Conservation (phyloP, 2,888 invertebrate species). For the Latrodectus hesperus region DNA sequence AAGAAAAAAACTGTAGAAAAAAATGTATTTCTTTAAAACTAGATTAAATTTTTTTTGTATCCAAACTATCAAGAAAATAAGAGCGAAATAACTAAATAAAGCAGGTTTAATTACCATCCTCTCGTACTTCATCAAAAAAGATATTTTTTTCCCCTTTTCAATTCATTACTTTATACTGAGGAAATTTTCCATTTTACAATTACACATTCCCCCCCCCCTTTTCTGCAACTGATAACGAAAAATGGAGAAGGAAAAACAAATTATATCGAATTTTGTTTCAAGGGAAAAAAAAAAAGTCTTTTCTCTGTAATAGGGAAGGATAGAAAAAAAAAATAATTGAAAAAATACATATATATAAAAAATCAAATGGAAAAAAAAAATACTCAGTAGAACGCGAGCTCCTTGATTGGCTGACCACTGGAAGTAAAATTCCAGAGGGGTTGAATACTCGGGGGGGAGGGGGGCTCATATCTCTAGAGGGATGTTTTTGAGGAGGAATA, state of each 20-base stretch:
- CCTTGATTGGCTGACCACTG: conserved; percentile 29
- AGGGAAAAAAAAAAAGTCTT: too few relatives aligned
- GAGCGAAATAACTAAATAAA: conserved; percentile 4
- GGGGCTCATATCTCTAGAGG: not conserved
- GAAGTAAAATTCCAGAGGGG: not conserved
- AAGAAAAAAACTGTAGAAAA: too few relatives aligned
- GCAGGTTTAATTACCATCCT: conserved; percentile 28
- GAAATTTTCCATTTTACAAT: not conserved
- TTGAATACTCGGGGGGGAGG: not conserved
- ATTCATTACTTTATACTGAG: conserved; percentile 1
- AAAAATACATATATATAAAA: too few relatives aligned
- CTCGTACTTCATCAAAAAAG: conserved; percentile 30
- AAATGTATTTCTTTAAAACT: too few relatives aligned
- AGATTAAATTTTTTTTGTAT: too few relatives aligned
- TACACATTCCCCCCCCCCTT: too few relatives aligned
- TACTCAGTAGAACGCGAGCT: not conserved
- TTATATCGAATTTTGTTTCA: too few relatives aligned
- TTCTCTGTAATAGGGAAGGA: too few relatives aligned
- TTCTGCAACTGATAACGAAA: too few relatives aligned
- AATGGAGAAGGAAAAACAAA: too few relatives aligned
- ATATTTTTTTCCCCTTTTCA: not conserved
- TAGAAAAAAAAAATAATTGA: too few relatives aligned
- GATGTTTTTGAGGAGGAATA: conserved; percentile 3
- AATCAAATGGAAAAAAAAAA: not conserved
- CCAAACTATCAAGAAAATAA: too few relatives aligned